phyloP scores from a whole-genome alignment of 2,797 vertebrate species.

The Fratercula arctica region DNA sequence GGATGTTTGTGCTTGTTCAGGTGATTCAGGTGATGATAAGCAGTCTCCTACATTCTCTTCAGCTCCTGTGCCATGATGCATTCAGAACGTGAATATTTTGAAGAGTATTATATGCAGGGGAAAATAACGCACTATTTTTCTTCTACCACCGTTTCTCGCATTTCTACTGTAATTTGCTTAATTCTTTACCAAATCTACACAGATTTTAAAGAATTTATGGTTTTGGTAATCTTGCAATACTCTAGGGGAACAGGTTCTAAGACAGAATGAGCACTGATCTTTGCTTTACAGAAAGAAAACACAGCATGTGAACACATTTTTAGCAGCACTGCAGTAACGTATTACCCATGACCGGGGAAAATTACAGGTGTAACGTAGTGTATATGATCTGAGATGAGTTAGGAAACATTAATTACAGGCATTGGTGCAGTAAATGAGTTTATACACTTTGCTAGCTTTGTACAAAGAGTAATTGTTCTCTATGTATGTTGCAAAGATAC shows the following conservation, averaged over 20 bases:
- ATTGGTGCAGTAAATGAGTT: slow-evolving; percentile 66
- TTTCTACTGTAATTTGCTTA: not conserved
- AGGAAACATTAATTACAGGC: slow-evolving; percentile 66
- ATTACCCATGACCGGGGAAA: slow-evolving; percentile 39
- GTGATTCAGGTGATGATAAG: not conserved
- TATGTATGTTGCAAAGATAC: not conserved
- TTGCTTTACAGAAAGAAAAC: slow-evolving; percentile 12
- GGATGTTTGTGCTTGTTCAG: not conserved
- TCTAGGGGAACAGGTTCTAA: not conserved
- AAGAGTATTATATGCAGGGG: not conserved
- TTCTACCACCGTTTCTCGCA: not conserved
- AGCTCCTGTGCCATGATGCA: not conserved
- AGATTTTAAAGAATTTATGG: not conserved
- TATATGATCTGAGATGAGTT: slow-evolving; percentile 33
- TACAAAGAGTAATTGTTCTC: slow-evolving; percentile 52
- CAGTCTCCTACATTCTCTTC: not conserved
- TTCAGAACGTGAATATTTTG: not conserved
- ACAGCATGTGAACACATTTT: not conserved
- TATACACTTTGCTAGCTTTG: slow-evolving; percentile 54
- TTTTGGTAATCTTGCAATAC: not conserved
- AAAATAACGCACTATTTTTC: not conserved
- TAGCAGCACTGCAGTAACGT: not conserved
- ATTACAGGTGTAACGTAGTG: slow-evolving; percentile 48
- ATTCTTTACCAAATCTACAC: not conserved
- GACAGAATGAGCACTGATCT: not conserved